These are phyloP conservation scores for Cherax destructor DNA, from an alignment of 1,140 invertebrate genomes.

Conservation along the genomic window DNA sequence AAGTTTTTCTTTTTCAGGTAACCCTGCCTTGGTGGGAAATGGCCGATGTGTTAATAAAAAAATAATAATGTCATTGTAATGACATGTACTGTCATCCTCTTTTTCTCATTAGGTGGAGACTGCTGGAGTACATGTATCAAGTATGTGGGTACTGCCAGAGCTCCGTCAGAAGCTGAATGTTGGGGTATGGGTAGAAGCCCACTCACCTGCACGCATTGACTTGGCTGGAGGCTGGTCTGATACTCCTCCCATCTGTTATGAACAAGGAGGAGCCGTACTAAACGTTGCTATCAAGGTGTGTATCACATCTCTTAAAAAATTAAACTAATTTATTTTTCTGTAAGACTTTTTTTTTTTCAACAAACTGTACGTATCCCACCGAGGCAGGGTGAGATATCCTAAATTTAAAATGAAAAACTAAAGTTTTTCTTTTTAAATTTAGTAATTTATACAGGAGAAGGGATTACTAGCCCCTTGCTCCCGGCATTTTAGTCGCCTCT, in stretches of 20 bases:
- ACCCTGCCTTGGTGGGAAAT: too few relatives aligned
- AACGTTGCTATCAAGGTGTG: slow-evolving; percentile 75
- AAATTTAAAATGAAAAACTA: too few relatives aligned
- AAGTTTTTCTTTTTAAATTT: too few relatives aligned
- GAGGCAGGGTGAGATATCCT: too few relatives aligned
- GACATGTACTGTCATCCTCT: not conserved
- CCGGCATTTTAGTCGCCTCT: too few relatives aligned
- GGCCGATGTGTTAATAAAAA: too few relatives aligned
- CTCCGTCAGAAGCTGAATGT: slow-evolving; percentile 53
- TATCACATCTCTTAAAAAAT: not conserved
- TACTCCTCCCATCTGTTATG: slow-evolving; percentile 79
- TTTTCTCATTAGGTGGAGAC: slow-evolving; percentile 39
- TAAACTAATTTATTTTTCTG: too few relatives aligned
- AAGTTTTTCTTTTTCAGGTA: too few relatives aligned
- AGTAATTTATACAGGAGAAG: too few relatives aligned
- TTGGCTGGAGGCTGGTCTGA: slow-evolving; percentile 79
- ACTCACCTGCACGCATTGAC: slow-evolving; percentile 78
- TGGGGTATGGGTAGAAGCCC: slow-evolving; percentile 76
- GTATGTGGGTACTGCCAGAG: not conserved
- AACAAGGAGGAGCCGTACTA: slow-evolving; percentile 78
- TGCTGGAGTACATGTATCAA: slow-evolving; percentile 26
- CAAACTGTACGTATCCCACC: too few relatives aligned
- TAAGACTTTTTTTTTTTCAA: too few relatives aligned
- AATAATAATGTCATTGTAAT: not conserved
- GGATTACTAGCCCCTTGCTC: too few relatives aligned